Percentiles rank a stretch among this genome's conserved stretches.
Conservation (phyloP, 2,888 invertebrate genomes). For the Caenorhabditis panamensis region DNA sequence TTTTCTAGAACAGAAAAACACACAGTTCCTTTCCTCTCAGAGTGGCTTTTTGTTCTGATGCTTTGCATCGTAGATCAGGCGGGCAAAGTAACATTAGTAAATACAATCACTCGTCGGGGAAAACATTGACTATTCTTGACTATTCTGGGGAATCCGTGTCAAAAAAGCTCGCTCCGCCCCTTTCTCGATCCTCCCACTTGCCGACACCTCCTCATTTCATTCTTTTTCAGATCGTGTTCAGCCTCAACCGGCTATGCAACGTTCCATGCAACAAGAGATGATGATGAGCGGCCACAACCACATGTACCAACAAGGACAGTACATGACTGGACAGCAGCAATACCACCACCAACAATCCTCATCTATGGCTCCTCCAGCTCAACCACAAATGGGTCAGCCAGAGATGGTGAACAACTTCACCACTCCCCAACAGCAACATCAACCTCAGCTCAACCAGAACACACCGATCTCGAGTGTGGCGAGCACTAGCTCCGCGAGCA, state of each 20-base stretch:
- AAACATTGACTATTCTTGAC: conserved; percentile 38
- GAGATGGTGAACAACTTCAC: conserved; percentile 35
- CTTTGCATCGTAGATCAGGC: not conserved
- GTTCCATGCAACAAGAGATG: conserved; percentile 36
- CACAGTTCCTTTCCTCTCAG: too few species aligned
- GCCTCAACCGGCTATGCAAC: conserved; percentile 19
- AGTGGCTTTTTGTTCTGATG: conserved; percentile 1
- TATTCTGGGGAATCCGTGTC: conserved; percentile 34
- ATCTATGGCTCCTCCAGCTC: conserved; percentile 18
- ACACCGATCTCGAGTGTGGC: conserved; percentile 61
- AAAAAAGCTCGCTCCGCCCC: conserved; percentile 17
- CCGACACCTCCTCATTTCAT: conserved; percentile 37
- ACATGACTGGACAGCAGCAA: conserved; percentile 15
- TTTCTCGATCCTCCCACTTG: conserved; percentile 40
- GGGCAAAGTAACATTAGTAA: not conserved
- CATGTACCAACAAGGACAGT: conserved; percentile 33
- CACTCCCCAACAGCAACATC: conserved; percentile 45
- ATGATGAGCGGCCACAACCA: conserved; percentile 44
- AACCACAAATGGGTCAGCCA: conserved; percentile 25
- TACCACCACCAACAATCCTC: conserved; percentile 12
- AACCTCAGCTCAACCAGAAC: conserved; percentile 27
- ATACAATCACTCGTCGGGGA: conserved; percentile 31
- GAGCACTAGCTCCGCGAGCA: conserved; percentile 53
- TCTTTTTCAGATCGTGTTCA: conserved; percentile 43
- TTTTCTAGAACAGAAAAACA: not conserved